These are phyloP conservation scores for Eleginops maclovinus DNA, from an alignment of 2,113 vertebrate species.

Conservation along the genomic window DNA sequence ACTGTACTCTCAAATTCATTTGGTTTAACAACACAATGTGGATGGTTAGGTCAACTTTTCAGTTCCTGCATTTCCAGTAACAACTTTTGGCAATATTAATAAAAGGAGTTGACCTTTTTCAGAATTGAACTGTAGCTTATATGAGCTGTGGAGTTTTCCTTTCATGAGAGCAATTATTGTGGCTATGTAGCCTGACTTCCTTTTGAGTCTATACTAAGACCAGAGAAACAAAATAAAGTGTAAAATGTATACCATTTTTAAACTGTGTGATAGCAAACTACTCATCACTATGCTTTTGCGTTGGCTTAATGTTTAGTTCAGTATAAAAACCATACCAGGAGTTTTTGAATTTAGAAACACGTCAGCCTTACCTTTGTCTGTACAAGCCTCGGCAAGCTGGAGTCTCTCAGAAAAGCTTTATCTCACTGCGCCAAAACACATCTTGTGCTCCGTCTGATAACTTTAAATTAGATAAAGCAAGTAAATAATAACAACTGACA, in stretches of 20 bases:
- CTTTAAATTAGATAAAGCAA: not conserved
- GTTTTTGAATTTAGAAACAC: not conserved
- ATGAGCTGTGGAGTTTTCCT: not conserved
- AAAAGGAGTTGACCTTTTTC: not conserved
- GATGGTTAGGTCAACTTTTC: too few relatives aligned
- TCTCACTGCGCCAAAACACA: not conserved
- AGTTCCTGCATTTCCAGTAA: not conserved
- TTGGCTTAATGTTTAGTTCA: constrained; percentile 5
- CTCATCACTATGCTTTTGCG: not conserved
- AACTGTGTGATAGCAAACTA: not conserved
- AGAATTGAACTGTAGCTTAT: not conserved
- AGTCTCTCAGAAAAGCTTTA: not conserved
- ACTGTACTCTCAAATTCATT: not conserved
- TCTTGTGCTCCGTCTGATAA: not conserved
- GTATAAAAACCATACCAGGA: not conserved
- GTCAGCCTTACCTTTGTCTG: not conserved
- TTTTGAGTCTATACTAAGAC: not conserved
- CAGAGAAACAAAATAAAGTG: not conserved
- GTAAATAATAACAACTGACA: not conserved
- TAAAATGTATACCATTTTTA: not conserved
- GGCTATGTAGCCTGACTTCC: not conserved
- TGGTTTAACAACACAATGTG: not conserved
- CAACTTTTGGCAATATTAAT: not conserved
- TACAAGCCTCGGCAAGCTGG: not conserved
- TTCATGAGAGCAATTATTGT: constrained; percentile 7